Base-by-base conservation (phyloP, 2,888 invertebrate genomes). In the Nymphalis c-album region DNA sequence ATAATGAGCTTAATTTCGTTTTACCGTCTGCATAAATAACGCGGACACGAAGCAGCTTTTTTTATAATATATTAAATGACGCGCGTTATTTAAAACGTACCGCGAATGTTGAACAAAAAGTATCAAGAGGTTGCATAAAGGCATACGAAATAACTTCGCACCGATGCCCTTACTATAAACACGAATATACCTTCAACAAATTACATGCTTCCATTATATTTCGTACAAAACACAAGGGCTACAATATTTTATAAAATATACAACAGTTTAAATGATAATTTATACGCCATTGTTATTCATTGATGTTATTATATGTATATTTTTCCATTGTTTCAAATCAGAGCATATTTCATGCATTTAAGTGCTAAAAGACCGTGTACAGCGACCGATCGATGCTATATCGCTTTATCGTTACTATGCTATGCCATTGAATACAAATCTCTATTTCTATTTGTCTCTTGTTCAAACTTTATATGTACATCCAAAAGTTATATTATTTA, bases 221-320 rank as follows among this genome's bases (percentile, higher is more conserved):
- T 83, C 80, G 81, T 81, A 86, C 84, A 80, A 84, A 88, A 86
- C 85, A 82, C 85, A 83, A 86, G 85, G 85, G 86, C 88, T 86
- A 87, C 90, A 90, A 89, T 90, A 91, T 91, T 88, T 90, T 90
- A 90, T 91, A 90, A 91, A 91, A 91, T 91, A 90, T 88, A 90
- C 90, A 89, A 90, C 91, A 90, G 91, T 91, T 91, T 90, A 91
- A 90, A 92, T 91, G 91, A 92, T 92, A 92, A 91, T 91, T 92
- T 91, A 92, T 92, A 90, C 88, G 83, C 91, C 90, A 91, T 92
- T 91, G 92, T 92, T 91, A 92, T 92, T 92, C 92, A 92, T 91
- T 91, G 92, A 91, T 91, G 91, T 91, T 92, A 91, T 92, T 91
- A 91, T 91, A 91, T 92, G 91, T 91, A 92, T 91, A 92, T 91